Evolutionary conservation across 2,797 vertebrate genomes (phyloP).

Genomic region (Apogon hyalosoma): DNA sequence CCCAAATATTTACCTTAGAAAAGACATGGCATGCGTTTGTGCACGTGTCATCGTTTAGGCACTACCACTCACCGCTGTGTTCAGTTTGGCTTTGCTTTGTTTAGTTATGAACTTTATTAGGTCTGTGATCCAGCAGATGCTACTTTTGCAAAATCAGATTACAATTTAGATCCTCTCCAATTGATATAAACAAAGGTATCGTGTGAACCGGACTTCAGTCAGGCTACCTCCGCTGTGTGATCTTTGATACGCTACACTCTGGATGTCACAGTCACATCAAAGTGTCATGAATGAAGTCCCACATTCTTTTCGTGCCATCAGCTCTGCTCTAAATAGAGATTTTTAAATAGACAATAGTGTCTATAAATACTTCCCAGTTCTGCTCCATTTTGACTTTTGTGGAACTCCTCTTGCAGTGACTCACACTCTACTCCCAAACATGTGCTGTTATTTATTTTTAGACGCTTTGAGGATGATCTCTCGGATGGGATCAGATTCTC

Average conservation of each 20-base stretch:
- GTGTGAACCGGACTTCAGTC: not conserved
- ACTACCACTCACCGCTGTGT: not conserved
- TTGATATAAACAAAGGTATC: not conserved
- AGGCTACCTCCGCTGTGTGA: constrained; percentile 10
- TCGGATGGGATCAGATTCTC: constrained; percentile 54
- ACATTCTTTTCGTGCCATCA: constrained; percentile 55
- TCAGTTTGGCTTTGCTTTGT: too few relatives aligned
- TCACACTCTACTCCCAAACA: constrained; percentile 66
- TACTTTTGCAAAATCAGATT: constrained; percentile 11
- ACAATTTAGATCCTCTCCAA: not conserved
- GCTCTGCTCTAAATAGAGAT: constrained; percentile 69
- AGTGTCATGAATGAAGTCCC: constrained; percentile 56
- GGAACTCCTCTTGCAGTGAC: constrained; percentile 65
- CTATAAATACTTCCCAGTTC: constrained; percentile 74
- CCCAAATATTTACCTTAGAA: constrained; percentile 51
- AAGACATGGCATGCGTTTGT: constrained; percentile 21
- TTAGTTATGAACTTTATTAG: not conserved
- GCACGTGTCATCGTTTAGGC: constrained; percentile 20
- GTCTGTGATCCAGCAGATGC: not conserved
- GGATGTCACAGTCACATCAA: constrained; percentile 54
- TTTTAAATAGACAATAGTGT: constrained; percentile 72
- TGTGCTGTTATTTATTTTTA: constrained; percentile 77
- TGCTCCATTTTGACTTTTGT: constrained; percentile 75
- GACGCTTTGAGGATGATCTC: constrained; percentile 65
- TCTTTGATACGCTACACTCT: constrained; percentile 26